Evolutionary conservation across 2,888 invertebrate species (phyloP), one percentile per base, ranked within the genome.

Genomic region (Griposia aprilina): DNA sequence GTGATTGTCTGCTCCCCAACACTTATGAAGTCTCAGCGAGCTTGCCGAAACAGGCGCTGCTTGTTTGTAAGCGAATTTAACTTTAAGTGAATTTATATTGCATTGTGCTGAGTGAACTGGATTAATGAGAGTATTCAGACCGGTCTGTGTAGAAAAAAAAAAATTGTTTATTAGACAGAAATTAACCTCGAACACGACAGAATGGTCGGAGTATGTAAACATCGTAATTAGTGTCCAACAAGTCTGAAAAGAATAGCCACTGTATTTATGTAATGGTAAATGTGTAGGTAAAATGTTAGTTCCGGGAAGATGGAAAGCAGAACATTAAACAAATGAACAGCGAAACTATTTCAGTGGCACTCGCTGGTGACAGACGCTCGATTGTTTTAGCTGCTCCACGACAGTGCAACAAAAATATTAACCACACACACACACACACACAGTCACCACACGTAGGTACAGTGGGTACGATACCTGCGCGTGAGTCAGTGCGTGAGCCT

Each of bases 401-500:
- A 36, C 62, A 17, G 66, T 73, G 81, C 68, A 82, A 84, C 36
- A 73, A 52, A 62, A 69, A 66, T 55, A 74, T 41, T 5, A 30
- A 30, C 20, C 17, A 60, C 50, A 62, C 67, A 41, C 68, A 62
- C 50, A 55, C 52, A 55, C 36, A n/a, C n/a, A 30, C 17, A 45
- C 57, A 26, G 17, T 5, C 13, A 50, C 26, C 63, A 20, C 30
- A 30, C n/a, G 26, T 23, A 48, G 15, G 10, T 41, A 11, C n/a
- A 41, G 50, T 72, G 7, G 26, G n/a, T 26, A 41, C 50, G n/a
- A 52, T 26, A 20, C 50, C 48, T 48, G 74, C 70, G 78, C 57
- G 60, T 74, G 84, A 81, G 76, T 84, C 78, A 76, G 63, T 74
- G 73, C 65, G 72, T 80, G 70, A 72, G 59, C 52, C 36, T 73